These are phyloP conservation scores for Upupa epops DNA, from an alignment of 2,113 vertebrate species.

Conservation along the genomic window DNA sequence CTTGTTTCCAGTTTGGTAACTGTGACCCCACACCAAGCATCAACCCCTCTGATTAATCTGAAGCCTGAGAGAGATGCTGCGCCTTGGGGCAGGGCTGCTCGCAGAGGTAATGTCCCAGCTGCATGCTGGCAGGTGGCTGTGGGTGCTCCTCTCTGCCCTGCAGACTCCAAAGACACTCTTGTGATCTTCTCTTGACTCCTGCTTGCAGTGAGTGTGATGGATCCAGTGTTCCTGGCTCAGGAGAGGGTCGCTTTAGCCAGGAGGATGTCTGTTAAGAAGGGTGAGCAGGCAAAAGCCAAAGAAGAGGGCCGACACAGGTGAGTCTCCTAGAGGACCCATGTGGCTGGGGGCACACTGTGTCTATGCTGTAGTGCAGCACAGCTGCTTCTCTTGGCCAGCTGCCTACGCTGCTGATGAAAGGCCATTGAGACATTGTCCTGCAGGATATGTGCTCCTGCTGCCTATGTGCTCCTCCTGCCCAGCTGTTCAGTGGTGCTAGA, in stretches of 20 bases:
- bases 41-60: fast-evolving
- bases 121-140: not conserved
- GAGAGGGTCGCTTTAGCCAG: not conserved
- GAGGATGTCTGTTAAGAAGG: not conserved
- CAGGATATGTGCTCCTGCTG: not conserved
- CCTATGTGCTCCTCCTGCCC: no score
- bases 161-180: not conserved
- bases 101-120: not conserved
- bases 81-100: not conserved
- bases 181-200: not conserved
- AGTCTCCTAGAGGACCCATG: not conserved
- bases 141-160: not conserved
- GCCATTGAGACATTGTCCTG: not conserved
- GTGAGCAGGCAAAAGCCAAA: not conserved
- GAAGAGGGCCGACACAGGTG: not conserved
- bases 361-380: not conserved
- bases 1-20: not conserved
- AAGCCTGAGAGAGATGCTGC: not conserved
- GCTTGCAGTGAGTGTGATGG: not conserved
- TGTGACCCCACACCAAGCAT: not conserved
- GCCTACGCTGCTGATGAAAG: not conserved
- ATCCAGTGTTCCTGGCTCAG: not conserved
- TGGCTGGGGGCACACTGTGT: not conserved
- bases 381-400: not conserved
- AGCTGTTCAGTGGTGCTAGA: no score